phyloP scores from a whole-genome alignment of 1,140 invertebrate species.

The Mamestra configurata region DNA sequence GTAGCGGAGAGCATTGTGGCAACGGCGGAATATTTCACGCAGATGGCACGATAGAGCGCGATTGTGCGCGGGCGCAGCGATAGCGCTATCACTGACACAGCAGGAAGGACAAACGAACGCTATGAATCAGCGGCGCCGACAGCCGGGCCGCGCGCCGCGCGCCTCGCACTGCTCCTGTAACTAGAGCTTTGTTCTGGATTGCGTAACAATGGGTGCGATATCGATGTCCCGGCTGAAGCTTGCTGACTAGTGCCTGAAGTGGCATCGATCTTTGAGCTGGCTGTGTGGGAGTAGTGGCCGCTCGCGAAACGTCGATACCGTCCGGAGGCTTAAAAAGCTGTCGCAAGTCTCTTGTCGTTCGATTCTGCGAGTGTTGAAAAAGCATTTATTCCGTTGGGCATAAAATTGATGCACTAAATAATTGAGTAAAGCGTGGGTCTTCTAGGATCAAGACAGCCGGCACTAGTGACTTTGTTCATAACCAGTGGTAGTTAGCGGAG shows the following conservation, averaged over 20 bases:
- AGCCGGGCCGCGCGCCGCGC: slow-evolving; percentile 18
- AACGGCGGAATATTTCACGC: slow-evolving; percentile 82
- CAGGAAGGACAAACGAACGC: slow-evolving; percentile 79
- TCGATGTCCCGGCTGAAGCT: neutral
- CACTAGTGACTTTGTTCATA: neutral
- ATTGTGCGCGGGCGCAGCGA: slow-evolving; percentile 71
- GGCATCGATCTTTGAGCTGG: neutral
- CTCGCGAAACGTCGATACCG: neutral
- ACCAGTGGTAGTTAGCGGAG: slow-evolving; percentile 10
- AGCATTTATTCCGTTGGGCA: neutral
- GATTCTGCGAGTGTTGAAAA: neutral
- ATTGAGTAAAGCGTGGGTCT: too few species aligned
- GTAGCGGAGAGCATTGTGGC: slow-evolving; percentile 66
- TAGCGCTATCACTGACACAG: slow-evolving; percentile 75
- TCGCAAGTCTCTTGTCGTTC: too few species aligned
- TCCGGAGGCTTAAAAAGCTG: neutral
- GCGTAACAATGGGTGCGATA: slow-evolving; percentile 61
- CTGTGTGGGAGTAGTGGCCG: neutral
- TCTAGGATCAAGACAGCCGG: neutral
- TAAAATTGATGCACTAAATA: too few species aligned
- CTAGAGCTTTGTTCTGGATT: slow-evolving; percentile 65
- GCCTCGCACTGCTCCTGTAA: slow-evolving; percentile 52
- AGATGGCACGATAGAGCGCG: slow-evolving; percentile 79
- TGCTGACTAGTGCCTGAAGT: neutral
- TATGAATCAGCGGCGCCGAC: slow-evolving; percentile 71